phyloP scores from a whole-genome alignment of 2,888 invertebrate genomes.

The Nymphalis polychloros region DNA sequence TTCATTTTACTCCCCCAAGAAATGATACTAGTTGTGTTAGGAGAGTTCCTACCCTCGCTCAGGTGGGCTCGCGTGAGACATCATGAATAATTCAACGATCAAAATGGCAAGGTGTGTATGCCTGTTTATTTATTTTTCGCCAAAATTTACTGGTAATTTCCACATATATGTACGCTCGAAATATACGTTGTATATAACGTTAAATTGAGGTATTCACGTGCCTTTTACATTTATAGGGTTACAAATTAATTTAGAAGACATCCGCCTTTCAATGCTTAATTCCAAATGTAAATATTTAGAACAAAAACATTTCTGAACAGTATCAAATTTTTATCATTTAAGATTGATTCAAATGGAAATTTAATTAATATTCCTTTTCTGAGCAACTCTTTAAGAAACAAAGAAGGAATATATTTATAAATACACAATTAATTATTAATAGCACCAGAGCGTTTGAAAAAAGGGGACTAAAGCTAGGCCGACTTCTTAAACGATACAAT shows the following conservation, averaged over 20 bases:
- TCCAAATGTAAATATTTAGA: slow-evolving; percentile 1
- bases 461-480: slow-evolving; percentile 54
- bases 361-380: slow-evolving; percentile 12
- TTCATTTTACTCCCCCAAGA: slow-evolving; percentile 61
- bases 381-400: slow-evolving; percentile 6
- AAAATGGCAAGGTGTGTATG: slow-evolving; percentile 76
- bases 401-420: not conserved
- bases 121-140: slow-evolving; percentile 74
- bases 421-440: slow-evolving; percentile 25
- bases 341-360: slow-evolving; percentile 9
- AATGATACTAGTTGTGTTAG: slow-evolving; percentile 59
- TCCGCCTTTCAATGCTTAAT: not conserved
- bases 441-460: slow-evolving; percentile 18
- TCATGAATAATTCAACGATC: slow-evolving; percentile 80
- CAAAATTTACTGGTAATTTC: slow-evolving; percentile 67
- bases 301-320: not conserved
- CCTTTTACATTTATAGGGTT: slow-evolving; percentile 17
- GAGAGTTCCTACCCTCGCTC: slow-evolving; percentile 57
- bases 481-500: slow-evolving; percentile 59
- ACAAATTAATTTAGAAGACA: slow-evolving; percentile 23
- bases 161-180: slow-evolving; percentile 50
- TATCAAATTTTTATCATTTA: not conserved
- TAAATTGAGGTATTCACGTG: slow-evolving; percentile 31
- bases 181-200: slow-evolving; percentile 16
- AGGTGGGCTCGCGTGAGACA: slow-evolving; percentile 68